A percentile compares a stretch with the other conserved stretches of the same genome.
phyloP scores from a whole-genome alignment of 2,888 invertebrate species.

The Pterobdella sp. region DNA sequence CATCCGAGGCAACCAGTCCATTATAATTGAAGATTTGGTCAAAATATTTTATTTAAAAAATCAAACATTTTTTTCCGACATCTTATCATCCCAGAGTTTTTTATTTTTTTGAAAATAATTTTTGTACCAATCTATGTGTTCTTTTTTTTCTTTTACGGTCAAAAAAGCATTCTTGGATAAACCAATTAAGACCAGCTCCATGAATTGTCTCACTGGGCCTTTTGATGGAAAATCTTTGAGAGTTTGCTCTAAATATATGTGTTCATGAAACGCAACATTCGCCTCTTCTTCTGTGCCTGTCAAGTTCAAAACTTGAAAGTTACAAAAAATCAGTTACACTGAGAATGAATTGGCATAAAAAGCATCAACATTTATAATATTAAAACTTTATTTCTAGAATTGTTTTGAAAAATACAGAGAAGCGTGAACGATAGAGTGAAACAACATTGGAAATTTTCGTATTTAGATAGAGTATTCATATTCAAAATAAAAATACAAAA shows the following conservation, averaged over 20 bases:
- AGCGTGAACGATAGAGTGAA: too few relatives aligned
- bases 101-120: constrained; percentile 74
- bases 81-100: neutral
- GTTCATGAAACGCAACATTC: constrained; percentile 76
- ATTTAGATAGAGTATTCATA: too few relatives aligned
- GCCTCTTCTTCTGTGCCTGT: constrained; percentile 52
- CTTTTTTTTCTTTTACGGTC: constrained; percentile 74
- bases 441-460: too few relatives aligned
- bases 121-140: constrained; percentile 82
- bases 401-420: too few relatives aligned
- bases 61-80: neutral
- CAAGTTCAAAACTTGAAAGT: neutral
- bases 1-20: too few relatives aligned
- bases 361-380: too few relatives aligned
- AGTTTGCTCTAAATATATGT: constrained; percentile 80
- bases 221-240: constrained; percentile 74
- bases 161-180: constrained; percentile 88
- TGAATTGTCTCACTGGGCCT: constrained; percentile 88
- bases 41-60: too few relatives aligned
- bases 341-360: too few relatives aligned
- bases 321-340: too few relatives aligned
- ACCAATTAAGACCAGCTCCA: constrained; percentile 89
- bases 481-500: too few relatives aligned
- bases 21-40: too few relatives aligned
- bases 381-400: too few relatives aligned